Percentiles rank a stretch among this genome's conserved stretches.
Conservation (phyloP, 2,113 vertebrate species). For the Clinocottus analis region DNA sequence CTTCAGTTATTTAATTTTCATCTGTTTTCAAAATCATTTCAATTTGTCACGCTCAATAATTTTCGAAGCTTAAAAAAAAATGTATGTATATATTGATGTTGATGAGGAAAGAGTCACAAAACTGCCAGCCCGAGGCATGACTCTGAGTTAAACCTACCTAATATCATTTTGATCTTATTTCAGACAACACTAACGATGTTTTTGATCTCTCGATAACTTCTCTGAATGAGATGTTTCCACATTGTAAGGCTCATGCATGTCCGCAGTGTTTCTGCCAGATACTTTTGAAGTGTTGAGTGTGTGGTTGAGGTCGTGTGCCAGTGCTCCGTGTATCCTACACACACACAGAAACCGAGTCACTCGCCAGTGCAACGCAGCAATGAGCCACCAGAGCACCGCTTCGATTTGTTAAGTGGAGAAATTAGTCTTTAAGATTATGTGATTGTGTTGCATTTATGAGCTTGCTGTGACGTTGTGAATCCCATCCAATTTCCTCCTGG, state of each 20-base stretch:
- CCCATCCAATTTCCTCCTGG: conserved; percentile 66
- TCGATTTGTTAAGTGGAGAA: conserved; percentile 63
- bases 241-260: conserved; percentile 1
- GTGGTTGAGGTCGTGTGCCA: conserved; percentile 61
- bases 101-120: not conserved
- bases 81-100: not conserved
- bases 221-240: not conserved
- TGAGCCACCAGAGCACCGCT: conserved; percentile 49
- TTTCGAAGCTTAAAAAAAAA: not conserved
- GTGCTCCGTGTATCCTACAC: conserved; percentile 44
- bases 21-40: not conserved
- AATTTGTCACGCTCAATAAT: not conserved
- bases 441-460: conserved; percentile 66
- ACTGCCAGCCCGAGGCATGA: conserved; percentile 8
- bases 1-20: not conserved
- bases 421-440: conserved; percentile 66
- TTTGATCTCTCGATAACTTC: conserved; percentile 1
- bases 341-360: conserved; percentile 55
- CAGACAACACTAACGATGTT: conserved; percentile 2
- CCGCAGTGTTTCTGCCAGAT: conserved; percentile 28
- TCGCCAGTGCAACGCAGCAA: conserved; percentile 46
- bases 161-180: not conserved
- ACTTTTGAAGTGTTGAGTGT: conserved; percentile 49
- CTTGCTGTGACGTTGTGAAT: conserved; percentile 62
- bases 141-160: conserved; percentile 6